phyloP scores from a whole-genome alignment of 1,140 invertebrate species.

The Cherax quadricarinatus region DNA sequence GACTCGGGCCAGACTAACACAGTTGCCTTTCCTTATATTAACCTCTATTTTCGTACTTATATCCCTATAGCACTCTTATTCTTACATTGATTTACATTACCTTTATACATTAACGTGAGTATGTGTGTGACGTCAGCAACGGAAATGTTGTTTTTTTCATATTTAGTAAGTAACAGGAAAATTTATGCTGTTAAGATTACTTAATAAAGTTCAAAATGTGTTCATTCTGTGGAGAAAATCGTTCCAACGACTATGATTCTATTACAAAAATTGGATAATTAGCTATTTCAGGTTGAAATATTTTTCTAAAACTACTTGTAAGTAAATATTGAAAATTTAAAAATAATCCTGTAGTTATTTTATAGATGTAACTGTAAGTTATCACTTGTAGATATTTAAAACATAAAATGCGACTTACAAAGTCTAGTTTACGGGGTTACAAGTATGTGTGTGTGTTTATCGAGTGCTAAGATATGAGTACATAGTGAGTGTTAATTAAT shows the following conservation, averaged over 20 bases:
- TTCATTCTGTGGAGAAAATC: neutral
- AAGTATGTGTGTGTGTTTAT: neutral
- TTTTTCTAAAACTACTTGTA: neutral
- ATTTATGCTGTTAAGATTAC: neutral
- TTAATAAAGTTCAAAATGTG: neutral
- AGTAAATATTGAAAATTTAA: slow-evolving; percentile 13
- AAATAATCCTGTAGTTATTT: slow-evolving; percentile 7
- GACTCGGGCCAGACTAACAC: slow-evolving; percentile 46
- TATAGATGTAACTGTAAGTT: neutral
- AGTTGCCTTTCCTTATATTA: slow-evolving; percentile 56
- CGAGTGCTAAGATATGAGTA: neutral
- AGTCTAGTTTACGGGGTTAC: too few species aligned
- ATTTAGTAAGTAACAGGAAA: neutral
- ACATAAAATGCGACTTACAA: neutral
- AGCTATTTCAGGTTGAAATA: neutral
- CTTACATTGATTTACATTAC: neutral
- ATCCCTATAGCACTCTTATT: neutral
- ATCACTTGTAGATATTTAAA: too few species aligned
- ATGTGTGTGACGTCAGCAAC: neutral
- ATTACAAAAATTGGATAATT: neutral
- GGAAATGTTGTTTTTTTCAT: neutral
- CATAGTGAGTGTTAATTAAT: neutral
- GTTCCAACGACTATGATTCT: too few species aligned
- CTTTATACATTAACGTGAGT: neutral
- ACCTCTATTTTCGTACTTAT: neutral